Base-by-base conservation (phyloP, 2,797 vertebrate genomes). In the Sphenopsis melanotis region DNA sequence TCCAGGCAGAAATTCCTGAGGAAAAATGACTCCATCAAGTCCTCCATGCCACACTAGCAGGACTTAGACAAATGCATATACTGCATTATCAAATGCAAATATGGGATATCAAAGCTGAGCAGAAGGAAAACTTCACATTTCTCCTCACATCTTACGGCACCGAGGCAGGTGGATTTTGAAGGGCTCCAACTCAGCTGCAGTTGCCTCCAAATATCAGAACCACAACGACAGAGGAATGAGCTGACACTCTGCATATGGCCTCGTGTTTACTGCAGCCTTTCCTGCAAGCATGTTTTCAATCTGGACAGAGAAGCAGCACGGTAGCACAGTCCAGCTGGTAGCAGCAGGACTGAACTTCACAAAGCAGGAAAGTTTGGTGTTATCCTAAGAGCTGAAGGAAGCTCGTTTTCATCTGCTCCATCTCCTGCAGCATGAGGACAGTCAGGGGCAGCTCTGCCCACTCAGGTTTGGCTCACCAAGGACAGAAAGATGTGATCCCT, bases 121-220 rank as follows among this genome's bases (percentile, higher is more conserved):
- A 30, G 42, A 61, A 77, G 85, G 81, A 87, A 94, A 96, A 68
- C 30, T 64, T 69, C 42, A 41, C 18, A 21, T 87, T 78, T 96
- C 66, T 95, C 41, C 50, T 19, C 61, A 64, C 64, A 76, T 65
- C 52, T 64, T 87, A 59, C 46, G 46, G 1, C 94, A 94, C 63
- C 0, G 5, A 93, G 93, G 83, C 94, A 96, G 94, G 94, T 96
- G 93, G 95, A 93, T 93, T 96, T 87, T 87, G 68, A 68, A 92
- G 78, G 84, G 91, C 64, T 97, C 88, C 68, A 72, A 68, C 68
- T 71, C 87, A 83, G 83, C 82, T 64, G 69, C 47, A 41, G 61
- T 60, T 36, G 72, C 32, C 61, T 92, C 75, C 88, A 80, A 69
- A 59, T 72, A 91, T 46, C 84, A 75, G 80, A 71, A 92, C 89